Evolutionary conservation across 2,888 invertebrate species (phyloP).

Genomic region (Microchrysa polita): DNA sequence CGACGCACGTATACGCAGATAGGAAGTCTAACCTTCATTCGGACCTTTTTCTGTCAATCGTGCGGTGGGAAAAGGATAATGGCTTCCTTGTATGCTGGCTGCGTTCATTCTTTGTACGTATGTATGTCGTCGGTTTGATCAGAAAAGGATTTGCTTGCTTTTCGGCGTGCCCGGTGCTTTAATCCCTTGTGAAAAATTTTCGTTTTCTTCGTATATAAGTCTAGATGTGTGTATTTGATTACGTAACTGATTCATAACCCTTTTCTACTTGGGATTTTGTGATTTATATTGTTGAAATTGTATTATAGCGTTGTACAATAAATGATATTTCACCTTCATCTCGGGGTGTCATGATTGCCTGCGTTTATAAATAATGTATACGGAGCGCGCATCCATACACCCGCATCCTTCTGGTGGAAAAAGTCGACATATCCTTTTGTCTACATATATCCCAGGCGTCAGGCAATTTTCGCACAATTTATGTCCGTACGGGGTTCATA

Average conservation of each 20-base stretch:
- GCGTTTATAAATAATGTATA: no score
- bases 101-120: neutral
- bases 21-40: no score
- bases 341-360: neutral
- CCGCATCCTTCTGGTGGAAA: no score
- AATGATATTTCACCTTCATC: conserved; percentile 36
- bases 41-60: conserved; percentile 20
- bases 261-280: conserved; percentile 24
- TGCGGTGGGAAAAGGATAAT: conserved; percentile 17
- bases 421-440: conserved; percentile 7
- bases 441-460: neutral
- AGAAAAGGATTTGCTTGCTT: neutral
- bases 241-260: conserved; percentile 9
- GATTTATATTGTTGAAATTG: conserved; percentile 28
- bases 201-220: neutral
- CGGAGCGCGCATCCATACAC: no score
- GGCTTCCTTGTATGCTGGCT: conserved; percentile 3
- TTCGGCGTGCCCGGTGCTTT: neutral
- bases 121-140: neutral
- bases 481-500: conserved; percentile 19
- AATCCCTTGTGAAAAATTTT: conserved; percentile 5
- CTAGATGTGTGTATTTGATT: no score
- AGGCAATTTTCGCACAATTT: conserved; percentile 34
- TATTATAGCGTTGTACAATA: conserved; percentile 23
- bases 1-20: no score